Percentiles rank a stretch among this genome's conserved stretches.
Evolutionary conservation across 2,113 vertebrate species (phyloP).

Genomic region (Melanotaenia duboulayi): DNA sequence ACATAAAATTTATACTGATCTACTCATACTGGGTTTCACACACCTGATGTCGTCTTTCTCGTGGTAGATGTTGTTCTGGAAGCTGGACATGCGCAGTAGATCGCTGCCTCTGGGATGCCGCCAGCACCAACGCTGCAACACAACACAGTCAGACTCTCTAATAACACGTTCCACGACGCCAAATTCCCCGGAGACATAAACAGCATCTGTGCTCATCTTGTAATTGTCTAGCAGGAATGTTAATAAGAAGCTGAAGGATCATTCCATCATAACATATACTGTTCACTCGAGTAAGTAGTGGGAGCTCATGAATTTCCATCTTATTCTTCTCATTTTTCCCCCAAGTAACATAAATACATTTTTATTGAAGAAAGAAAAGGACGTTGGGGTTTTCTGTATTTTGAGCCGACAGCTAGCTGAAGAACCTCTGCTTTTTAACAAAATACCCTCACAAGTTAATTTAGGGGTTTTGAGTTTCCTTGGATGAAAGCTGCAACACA

Average conservation of each 20-base stretch:
- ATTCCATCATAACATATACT: neutral
- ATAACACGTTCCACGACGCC: neutral
- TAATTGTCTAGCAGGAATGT: conserved; percentile 23
- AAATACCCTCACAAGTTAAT: neutral
- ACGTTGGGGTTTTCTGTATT: no score
- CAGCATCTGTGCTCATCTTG: conserved; percentile 6
- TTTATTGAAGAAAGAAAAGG: no score
- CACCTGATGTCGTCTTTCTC: conserved; percentile 93
- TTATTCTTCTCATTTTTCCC: neutral
- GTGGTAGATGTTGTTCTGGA: conserved; percentile 91
- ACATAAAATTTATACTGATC: no score
- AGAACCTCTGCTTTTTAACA: neutral
- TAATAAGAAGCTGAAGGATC: conserved; percentile 17
- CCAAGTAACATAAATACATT: no score
- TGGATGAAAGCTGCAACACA: neutral
- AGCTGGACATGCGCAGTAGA: conserved; percentile 88
- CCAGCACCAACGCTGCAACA: conserved; percentile 90
- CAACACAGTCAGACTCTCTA: conserved; percentile 15
- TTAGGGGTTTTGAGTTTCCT: neutral
- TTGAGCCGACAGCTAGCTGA: no score
- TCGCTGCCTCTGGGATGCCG: conserved; percentile 88
- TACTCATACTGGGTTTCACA: conserved; percentile 2
- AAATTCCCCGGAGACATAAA: neutral
- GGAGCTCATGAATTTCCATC: neutral
- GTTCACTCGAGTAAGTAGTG: neutral